Evolutionary conservation across 1,140 invertebrate genomes (phyloP).

Genomic region (Teleopsis dalmanni): DNA sequence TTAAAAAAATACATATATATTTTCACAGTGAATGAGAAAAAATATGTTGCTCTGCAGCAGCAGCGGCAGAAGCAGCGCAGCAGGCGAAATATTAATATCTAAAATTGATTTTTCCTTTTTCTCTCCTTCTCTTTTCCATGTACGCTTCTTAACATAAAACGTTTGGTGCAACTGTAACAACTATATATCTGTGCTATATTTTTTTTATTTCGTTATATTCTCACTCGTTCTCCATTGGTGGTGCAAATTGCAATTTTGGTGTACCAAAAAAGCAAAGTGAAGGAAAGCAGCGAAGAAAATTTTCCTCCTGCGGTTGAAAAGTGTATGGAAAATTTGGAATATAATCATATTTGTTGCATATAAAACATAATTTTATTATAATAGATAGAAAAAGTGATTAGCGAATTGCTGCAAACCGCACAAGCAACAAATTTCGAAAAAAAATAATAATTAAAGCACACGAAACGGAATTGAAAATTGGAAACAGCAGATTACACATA

Average conservation of each 20-base stretch:
- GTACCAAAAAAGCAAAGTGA: conserved; percentile 41
- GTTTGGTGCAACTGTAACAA: conserved; percentile 6
- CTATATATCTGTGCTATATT: conserved; percentile 4
- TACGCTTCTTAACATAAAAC: neutral
- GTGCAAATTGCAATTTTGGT: conserved; percentile 44
- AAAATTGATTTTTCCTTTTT: conserved; percentile 12
- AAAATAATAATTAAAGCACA: neutral
- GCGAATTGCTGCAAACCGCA: too few relatives aligned
- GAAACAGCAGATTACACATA: conserved; percentile 4
- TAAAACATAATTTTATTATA: too few relatives aligned
- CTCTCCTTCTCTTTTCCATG: conserved; percentile 5
- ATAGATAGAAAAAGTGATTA: too few relatives aligned
- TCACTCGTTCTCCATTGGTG: conserved; percentile 21
- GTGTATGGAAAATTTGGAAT: neutral
- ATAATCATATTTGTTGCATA: too few relatives aligned
- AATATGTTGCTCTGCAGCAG: neutral
- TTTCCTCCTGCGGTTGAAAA: neutral
- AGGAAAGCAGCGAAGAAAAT: conserved; percentile 10
- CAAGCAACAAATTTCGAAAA: neutral
- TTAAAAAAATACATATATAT: too few relatives aligned
- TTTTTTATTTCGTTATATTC: conserved; percentile 3
- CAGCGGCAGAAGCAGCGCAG: neutral
- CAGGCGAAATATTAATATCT: conserved; percentile 7
- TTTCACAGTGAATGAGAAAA: too few relatives aligned
- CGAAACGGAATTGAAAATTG: neutral